Evolutionary conservation across 2,797 vertebrate genomes (phyloP), one percentile per base, ranked within the genome.

Genomic region (Cossypha caffra): DNA sequence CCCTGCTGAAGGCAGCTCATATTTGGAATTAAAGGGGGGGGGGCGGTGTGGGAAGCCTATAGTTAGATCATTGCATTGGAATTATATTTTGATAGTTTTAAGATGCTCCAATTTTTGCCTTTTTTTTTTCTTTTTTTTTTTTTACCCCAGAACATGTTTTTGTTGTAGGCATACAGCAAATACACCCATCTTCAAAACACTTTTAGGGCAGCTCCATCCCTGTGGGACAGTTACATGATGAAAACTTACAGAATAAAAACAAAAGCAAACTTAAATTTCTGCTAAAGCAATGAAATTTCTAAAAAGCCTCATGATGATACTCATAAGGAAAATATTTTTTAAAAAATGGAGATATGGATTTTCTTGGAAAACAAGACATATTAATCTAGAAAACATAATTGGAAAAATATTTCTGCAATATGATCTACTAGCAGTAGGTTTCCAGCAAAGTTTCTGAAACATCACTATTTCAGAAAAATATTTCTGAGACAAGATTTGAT

Each of bases 381-480:
- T 26, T 45, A 25, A 47, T 20, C 3, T 37, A 13, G 48, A 20
- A 1, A 67, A 6, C 1, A 1, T 15, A 9, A 3, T 5, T 2
- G 2, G 16, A 58, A 55, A 75, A 61, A 55, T 20, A 29, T 40
- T 71, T 57, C 35, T 76, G 21, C 16, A 50, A 7, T 21, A 28
- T 48, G 4, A 77, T 16, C 33, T 31, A 50, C 11, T 4, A 64
- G 19, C 1, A 89, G 11, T 28, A 85, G 17, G 10, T 69, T 31
- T 42, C 3, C 52, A 31, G 10, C 20, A 58, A 58, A 52, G 3
- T 38, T 85, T 75, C 24, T 63, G 29, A 73, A 48, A 55, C 1
- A 33, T 50, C 16, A n/a, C 5, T 43, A 24, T 3, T 42, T 8
- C 35, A 86, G 14, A 45, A 61, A 57, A 72, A 35, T 15, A 26